A percentile compares a stretch with the other conserved stretches of the same genome.
Evolutionary conservation across 2,888 invertebrate genomes (phyloP).

Genomic region (Andrena hattorfiana): DNA sequence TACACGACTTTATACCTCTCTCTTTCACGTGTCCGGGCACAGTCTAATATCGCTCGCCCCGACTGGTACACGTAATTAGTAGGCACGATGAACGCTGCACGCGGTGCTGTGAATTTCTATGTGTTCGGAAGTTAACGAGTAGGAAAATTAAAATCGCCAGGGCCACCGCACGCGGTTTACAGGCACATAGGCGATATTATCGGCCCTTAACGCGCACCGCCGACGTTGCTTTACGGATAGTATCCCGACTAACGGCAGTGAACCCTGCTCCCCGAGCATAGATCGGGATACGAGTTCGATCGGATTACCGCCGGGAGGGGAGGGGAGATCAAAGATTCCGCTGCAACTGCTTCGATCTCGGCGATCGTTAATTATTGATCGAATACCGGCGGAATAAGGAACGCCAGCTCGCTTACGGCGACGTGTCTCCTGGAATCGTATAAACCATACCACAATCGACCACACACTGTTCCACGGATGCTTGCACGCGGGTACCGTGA

Average conservation of each 20-base stretch:
- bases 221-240: constrained; percentile 43
- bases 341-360: constrained; percentile 48
- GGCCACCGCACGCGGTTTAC: constrained; percentile 54
- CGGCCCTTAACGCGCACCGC: constrained; percentile 50
- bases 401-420: constrained; percentile 25
- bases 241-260: constrained; percentile 45
- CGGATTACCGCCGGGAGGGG: constrained; percentile 45
- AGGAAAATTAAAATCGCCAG: constrained; percentile 68
- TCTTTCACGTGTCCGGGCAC: background rate
- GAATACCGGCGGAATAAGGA: constrained; percentile 47
- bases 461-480: constrained; percentile 29
- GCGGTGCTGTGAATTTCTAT: constrained; percentile 48
- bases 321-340: constrained; percentile 65
- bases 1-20: background rate
- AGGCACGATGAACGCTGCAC: constrained; percentile 38
- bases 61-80: constrained; percentile 51
- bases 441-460: constrained; percentile 48
- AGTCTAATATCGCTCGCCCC: constrained; percentile 8
- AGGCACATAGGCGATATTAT: constrained; percentile 65
- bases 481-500: constrained; percentile 17
- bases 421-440: constrained; percentile 48
- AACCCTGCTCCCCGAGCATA: constrained; percentile 47
- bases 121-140: constrained; percentile 64
- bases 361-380: constrained; percentile 67
- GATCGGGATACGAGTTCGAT: constrained; percentile 55